Base-by-base conservation (phyloP, 1,140 invertebrate species). In the Anadara kagoshimensis region DNA sequence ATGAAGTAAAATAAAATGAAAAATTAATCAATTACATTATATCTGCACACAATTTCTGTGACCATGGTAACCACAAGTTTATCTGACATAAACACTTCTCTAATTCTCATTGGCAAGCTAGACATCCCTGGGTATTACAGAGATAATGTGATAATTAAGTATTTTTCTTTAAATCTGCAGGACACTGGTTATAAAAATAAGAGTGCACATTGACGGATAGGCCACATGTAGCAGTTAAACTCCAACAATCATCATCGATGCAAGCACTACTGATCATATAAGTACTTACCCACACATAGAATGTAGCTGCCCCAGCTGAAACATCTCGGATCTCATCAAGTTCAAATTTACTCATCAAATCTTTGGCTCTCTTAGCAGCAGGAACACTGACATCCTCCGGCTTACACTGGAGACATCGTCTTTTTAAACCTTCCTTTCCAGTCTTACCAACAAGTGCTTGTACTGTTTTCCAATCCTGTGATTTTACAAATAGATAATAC, bases 281-380 rank as follows among this genome's bases (percentile, higher is more conserved):
- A 49, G 10, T 51, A 78, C 81, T 82, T 65, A 88, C 87, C 85
- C 85, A 88, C 18, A 86, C 77, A 83, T 84, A 88, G 69, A 88
- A 88, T 16, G 87, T 87, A 7, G 87, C 86, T n/a, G 86, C 85
- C 18, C 87, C 87, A 58, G 86, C 87, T 20, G 87, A 88, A 16
- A 88, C 86, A 69, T 88, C 87, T 41, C 86, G 73, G 7, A 88
- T 82, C 43, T 87, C 85, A 65, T 87, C 86, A 57, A 88, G 78
- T 57, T 87, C 84, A 75, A 73, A 83, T 49, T 80, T 80, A 11
- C 72, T 77, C 2, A 88, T 62, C 20, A 86, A 61, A 29, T 74
- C 70, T 66, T 84, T 84, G 7, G 83, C 83, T 49, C 79, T 69
- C 22, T 79, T 75, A 0, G 85, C 85, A n/a, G 70, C 65, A 51